Conservation (phyloP, 2,113 vertebrate species). For the Semicossyphus pulcher region DNA sequence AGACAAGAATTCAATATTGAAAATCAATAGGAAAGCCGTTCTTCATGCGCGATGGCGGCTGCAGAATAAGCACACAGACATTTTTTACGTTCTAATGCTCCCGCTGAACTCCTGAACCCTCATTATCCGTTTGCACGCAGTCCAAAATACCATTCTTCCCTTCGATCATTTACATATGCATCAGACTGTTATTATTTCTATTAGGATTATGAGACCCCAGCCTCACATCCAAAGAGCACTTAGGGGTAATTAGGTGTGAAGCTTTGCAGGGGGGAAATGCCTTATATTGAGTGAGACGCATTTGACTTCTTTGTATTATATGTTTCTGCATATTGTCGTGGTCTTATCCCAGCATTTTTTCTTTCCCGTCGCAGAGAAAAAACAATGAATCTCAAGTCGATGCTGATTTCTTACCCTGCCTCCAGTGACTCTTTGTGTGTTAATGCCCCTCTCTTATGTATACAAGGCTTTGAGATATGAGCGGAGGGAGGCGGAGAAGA, state of each 20-base stretch:
- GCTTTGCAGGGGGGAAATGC: constrained; percentile 37
- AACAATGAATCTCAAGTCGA: constrained; percentile 28
- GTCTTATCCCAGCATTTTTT: background rate
- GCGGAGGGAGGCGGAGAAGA: constrained; percentile 2
- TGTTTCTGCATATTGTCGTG: constrained; percentile 23
- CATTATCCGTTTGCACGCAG: constrained; percentile 64
- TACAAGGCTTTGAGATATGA: constrained; percentile 5
- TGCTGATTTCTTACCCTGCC: constrained; percentile 38
- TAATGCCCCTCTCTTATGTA: constrained; percentile 6
- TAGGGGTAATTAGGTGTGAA: constrained; percentile 78
- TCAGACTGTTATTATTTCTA: constrained; percentile 76
- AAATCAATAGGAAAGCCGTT: constrained; percentile 57
- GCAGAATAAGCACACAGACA: constrained; percentile 33
- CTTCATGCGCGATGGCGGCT: constrained; percentile 45
- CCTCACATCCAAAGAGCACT: constrained; percentile 64
- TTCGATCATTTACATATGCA: constrained; percentile 78
- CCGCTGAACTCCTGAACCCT: constrained; percentile 82
- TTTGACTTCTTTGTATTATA: constrained; percentile 40
- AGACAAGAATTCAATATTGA: constrained; percentile 46
- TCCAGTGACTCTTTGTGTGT: constrained; percentile 29
- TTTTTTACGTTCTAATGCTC: constrained; percentile 64
- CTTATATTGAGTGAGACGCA: constrained; percentile 37
- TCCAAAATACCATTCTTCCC: constrained; percentile 64
- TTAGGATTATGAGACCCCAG: constrained; percentile 69
- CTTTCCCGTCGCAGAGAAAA: constrained; percentile 15